A percentile compares a stretch with the other conserved stretches of the same genome.
phyloP scores from a whole-genome alignment of 2,888 invertebrate species.

The Hemaris fuciformis region DNA sequence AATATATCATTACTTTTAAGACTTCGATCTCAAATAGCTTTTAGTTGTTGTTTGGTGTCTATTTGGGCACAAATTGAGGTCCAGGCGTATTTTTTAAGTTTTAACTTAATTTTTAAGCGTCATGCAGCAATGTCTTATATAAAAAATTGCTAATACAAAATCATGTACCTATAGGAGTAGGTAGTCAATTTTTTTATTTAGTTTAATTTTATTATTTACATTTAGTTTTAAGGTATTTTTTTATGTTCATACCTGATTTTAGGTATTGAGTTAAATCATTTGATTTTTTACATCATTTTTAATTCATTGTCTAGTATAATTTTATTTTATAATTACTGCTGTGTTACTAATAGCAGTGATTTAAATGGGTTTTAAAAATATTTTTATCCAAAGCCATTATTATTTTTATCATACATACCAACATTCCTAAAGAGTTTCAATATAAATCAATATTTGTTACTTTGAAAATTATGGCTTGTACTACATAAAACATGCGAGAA shows the following conservation, averaged over 20 bases:
- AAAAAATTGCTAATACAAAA: neutral
- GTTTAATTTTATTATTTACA: neutral
- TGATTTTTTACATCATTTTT: neutral
- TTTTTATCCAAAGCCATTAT: too few relatives aligned
- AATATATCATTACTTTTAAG: neutral
- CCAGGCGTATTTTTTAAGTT: neutral
- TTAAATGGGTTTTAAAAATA: too few relatives aligned
- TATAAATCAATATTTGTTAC: too few relatives aligned
- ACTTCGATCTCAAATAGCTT: neutral
- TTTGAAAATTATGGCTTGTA: too few relatives aligned
- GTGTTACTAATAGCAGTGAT: too few relatives aligned
- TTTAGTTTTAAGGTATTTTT: neutral
- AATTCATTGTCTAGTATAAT: neutral
- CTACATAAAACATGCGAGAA: too few relatives aligned
- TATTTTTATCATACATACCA: too few relatives aligned
- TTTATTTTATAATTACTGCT: neutral
- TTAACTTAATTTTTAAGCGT: neutral
- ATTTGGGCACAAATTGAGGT: neutral
- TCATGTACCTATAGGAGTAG: neutral
- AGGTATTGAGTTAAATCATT: neutral
- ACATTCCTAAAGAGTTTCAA: too few relatives aligned
- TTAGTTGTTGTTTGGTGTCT: neutral
- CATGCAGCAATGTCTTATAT: neutral
- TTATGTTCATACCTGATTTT: constrained; percentile 12
- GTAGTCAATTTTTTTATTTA: neutral